A percentile compares a stretch with the other conserved stretches of the same genome.
phyloP scores from a whole-genome alignment of 2,888 invertebrate genomes.

The Amblyjoppa proteus region DNA sequence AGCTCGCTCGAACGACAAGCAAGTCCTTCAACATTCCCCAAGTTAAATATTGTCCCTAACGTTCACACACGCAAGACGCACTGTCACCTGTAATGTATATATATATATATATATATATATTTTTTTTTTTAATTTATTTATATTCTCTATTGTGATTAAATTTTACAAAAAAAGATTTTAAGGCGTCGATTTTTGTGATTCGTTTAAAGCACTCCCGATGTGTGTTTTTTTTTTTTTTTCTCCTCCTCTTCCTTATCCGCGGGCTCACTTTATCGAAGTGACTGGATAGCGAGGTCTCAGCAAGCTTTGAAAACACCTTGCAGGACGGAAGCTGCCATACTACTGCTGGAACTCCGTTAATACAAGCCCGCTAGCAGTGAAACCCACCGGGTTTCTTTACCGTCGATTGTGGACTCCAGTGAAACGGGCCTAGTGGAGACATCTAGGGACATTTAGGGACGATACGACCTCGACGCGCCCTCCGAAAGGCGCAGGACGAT shows the following conservation, averaged over 20 bases:
- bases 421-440: not conserved
- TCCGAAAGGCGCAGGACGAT: not conserved
- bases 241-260: not conserved
- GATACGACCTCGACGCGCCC: not conserved
- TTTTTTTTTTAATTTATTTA: not conserved
- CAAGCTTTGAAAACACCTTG: conserved; percentile 70
- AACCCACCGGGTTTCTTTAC: conserved; percentile 1
- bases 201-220: conserved; percentile 9
- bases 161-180: conserved; percentile 8
- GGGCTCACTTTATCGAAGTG: conserved; percentile 16
- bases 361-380: not conserved
- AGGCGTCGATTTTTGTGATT: not conserved
- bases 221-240: not conserved
- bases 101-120: not conserved
- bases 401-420: not conserved
- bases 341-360: conserved; percentile 50
- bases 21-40: conserved; percentile 87
- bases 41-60: conserved; percentile 58
- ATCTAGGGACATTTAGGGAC: not conserved
- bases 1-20: conserved; percentile 89
- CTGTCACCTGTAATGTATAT: not conserved
- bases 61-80: conserved; percentile 32
- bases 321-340: conserved; percentile 71
- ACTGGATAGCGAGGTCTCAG: conserved; percentile 29
- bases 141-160: not conserved